A percentile compares a stretch with the other conserved stretches of the same genome.
phyloP scores from a whole-genome alignment of 2,797 vertebrate species.

The Siniperca undulata region DNA sequence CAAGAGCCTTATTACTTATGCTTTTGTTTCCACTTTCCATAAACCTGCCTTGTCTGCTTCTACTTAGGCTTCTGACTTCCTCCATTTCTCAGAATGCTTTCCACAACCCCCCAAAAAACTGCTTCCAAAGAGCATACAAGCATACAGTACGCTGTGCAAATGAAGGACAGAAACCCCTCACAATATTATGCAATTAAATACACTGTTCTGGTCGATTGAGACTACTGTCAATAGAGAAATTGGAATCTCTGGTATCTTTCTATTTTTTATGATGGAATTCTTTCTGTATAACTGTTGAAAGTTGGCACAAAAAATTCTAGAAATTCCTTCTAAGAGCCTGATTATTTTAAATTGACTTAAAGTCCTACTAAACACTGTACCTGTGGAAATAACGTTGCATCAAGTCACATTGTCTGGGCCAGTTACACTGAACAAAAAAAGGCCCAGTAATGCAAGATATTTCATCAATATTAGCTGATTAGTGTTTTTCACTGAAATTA shows the following conservation, averaged over 20 bases:
- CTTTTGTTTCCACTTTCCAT: constrained; percentile 2
- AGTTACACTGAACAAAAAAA: not conserved
- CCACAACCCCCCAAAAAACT: not conserved
- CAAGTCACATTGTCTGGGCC: not conserved
- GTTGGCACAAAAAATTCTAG: not conserved
- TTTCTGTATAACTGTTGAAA: not conserved
- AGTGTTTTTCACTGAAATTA: not conserved
- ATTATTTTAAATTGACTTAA: not conserved
- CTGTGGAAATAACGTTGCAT: not conserved
- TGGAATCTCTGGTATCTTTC: not conserved
- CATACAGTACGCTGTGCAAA: not conserved
- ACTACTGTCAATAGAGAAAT: constrained; percentile 3
- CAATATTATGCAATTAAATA: not conserved
- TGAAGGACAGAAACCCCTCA: not conserved
- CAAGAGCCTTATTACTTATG: not conserved
- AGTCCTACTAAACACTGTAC: not conserved
- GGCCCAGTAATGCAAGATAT: not conserved
- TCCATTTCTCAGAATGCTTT: constrained; percentile 20
- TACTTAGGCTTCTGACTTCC: not conserved
- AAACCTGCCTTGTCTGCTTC: constrained; percentile 10
- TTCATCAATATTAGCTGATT: not conserved
- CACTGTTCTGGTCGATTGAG: not conserved
- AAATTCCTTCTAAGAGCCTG: not conserved
- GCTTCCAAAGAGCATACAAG: not conserved
- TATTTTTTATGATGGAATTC: not conserved